These are phyloP conservation scores for Panthera uncia DNA, from an alignment of 2,113 vertebrate genomes.

Conservation along the genomic window DNA sequence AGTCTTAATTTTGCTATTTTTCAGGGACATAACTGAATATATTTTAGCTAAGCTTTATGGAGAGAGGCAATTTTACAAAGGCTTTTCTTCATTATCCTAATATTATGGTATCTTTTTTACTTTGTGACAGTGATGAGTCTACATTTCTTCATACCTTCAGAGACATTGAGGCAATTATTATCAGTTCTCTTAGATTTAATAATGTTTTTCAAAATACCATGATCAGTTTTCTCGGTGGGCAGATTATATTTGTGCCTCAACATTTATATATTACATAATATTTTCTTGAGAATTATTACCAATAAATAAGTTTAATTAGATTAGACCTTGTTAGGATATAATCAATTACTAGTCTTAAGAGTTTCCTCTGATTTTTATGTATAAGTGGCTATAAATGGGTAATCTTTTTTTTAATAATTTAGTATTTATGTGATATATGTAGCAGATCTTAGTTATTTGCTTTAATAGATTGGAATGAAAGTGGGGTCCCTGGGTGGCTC, in stretches of 20 bases:
- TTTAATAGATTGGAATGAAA: neutral
- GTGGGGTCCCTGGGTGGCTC: too few species aligned
- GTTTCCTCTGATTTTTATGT: neutral
- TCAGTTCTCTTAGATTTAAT: slow-evolving; percentile 7
- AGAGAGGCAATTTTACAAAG: neutral
- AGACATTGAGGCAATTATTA: neutral
- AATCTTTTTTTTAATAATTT: neutral
- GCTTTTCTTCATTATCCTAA: slow-evolving; percentile 1
- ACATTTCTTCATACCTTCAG: neutral
- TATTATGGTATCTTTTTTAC: neutral
- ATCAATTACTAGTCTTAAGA: neutral
- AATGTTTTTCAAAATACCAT: neutral
- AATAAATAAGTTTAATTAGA: slow-evolving; percentile 38
- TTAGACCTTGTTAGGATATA: neutral
- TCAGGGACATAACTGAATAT: neutral
- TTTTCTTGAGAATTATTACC: neutral
- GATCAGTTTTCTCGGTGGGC: neutral
- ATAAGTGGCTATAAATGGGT: neutral
- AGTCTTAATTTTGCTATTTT: slow-evolving; percentile 13
- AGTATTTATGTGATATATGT: neutral
- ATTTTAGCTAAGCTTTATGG: neutral
- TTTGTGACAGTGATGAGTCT: neutral
- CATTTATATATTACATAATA: neutral
- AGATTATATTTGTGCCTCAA: neutral
- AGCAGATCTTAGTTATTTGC: neutral